These are phyloP conservation scores for Drosophila recens DNA, from an alignment of 2,888 invertebrate species.

Conservation along the genomic window DNA sequence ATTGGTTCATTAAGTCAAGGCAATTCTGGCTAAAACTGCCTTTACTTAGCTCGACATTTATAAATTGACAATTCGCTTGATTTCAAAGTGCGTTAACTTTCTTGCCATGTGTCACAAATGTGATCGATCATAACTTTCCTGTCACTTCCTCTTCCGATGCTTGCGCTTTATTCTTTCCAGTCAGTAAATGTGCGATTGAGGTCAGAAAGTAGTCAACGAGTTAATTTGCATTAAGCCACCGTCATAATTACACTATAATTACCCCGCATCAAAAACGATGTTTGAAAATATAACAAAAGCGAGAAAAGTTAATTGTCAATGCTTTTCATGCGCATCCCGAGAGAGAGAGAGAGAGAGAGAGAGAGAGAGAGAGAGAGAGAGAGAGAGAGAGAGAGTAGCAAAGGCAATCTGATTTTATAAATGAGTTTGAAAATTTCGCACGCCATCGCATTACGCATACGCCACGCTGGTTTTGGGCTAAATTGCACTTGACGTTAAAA, in stretches of 20 bases:
- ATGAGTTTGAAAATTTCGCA: slow-evolving; percentile 52
- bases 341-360: neutral
- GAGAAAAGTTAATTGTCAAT: slow-evolving; percentile 24
- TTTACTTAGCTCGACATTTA: slow-evolving; percentile 51
- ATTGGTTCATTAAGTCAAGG: slow-evolving; percentile 66
- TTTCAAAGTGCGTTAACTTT: slow-evolving; percentile 1
- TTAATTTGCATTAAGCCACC: slow-evolving; percentile 63
- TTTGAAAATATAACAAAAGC: slow-evolving; percentile 16
- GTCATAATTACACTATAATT: slow-evolving; percentile 69
- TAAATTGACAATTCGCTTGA: slow-evolving; percentile 35
- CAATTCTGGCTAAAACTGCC: slow-evolving; percentile 20
- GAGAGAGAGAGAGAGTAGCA: neutral
- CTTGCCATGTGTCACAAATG: slow-evolving; percentile 5
- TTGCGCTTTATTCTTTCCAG: slow-evolving; percentile 33
- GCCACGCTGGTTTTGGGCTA: slow-evolving; percentile 5
- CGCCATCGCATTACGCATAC: slow-evolving; percentile 52
- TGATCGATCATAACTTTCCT: neutral
- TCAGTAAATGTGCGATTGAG: slow-evolving; percentile 45
- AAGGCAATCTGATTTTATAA: slow-evolving; percentile 35
- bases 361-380: neutral
- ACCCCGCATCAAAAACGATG: slow-evolving; percentile 39
- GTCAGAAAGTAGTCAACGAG: slow-evolving; percentile 22
- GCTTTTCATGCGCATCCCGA: slow-evolving; percentile 15
- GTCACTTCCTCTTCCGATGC: neutral
- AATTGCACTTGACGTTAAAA: slow-evolving; percentile 44